A percentile compares a stretch with the other conserved stretches of the same genome.
Conservation (phyloP, 2,888 invertebrate genomes). For the Limnephilus auricula region DNA sequence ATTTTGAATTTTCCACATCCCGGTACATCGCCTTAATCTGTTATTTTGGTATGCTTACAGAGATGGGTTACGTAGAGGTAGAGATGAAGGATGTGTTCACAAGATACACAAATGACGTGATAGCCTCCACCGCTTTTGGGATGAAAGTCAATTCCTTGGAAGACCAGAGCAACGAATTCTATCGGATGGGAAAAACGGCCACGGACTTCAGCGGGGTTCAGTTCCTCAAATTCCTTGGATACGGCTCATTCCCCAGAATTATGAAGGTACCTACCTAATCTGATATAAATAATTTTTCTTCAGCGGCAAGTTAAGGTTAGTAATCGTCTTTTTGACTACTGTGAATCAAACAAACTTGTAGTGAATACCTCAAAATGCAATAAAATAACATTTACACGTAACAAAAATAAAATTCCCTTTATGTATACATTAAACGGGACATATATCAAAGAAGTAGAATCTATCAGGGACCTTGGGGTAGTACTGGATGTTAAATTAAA, state of each 20-base stretch:
- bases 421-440: no score
- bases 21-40: neutral
- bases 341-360: no score
- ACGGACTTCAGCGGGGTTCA: conserved; percentile 65
- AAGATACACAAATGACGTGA: conserved; percentile 79
- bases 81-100: conserved; percentile 75
- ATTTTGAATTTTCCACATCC: no score
- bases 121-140: conserved; percentile 79
- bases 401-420: no score
- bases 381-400: no score
- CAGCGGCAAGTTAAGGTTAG: neutral
- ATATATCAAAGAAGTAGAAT: no score
- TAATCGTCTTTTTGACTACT: no score
- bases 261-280: conserved; percentile 62
- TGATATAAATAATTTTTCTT: neutral
- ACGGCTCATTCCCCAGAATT: conserved; percentile 62
- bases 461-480: no score
- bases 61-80: conserved; percentile 68
- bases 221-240: conserved; percentile 65
- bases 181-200: conserved; percentile 69
- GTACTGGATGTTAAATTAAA: no score
- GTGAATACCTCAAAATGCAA: no score
- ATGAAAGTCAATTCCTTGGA: conserved; percentile 77
- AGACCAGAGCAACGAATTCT: conserved; percentile 78
- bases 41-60: conserved; percentile 47